These are phyloP conservation scores for Platysternon megacephalum DNA, from an alignment of 2,113 vertebrate genomes.

Conservation along the genomic window DNA sequence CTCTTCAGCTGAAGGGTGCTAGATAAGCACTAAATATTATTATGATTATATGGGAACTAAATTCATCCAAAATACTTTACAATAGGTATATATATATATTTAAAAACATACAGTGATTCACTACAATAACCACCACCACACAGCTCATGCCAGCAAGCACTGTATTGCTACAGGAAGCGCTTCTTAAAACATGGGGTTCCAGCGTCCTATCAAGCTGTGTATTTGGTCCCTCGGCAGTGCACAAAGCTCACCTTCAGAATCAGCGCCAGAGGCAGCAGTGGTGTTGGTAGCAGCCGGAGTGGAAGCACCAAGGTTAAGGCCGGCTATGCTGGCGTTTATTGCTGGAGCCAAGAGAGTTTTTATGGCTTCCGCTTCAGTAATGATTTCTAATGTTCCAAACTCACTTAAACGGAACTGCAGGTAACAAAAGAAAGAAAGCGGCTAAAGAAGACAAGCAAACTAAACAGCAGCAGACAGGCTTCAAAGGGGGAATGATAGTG, in stretches of 20 bases:
- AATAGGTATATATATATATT: neutral
- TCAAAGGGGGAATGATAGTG: neutral
- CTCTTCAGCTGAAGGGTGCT: neutral
- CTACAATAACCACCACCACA: neutral
- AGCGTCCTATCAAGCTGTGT: neutral
- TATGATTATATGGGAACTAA: neutral
- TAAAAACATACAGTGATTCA: neutral
- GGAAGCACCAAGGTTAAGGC: neutral
- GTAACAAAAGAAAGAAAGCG: neutral
- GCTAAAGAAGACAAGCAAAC: neutral
- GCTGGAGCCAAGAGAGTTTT: neutral
- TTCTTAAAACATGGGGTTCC: neutral
- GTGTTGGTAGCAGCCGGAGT: neutral
- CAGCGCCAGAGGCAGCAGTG: neutral
- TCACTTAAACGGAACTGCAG: constrained; percentile 86
- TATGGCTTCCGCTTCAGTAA: constrained; percentile 81
- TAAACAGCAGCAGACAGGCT: neutral
- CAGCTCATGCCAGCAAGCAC: accelerated
- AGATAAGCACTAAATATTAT: neutral
- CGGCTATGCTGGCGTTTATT: neutral
- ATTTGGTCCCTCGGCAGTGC: neutral
- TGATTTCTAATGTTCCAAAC: constrained; percentile 86
- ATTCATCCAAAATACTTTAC: neutral
- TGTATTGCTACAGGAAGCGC: accelerated
- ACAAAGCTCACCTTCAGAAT: constrained; percentile 38